Percentiles rank a stretch among this genome's conserved stretches.
phyloP scores from a whole-genome alignment of 2,797 vertebrate genomes.

The Lepilemur ruficaudatus region DNA sequence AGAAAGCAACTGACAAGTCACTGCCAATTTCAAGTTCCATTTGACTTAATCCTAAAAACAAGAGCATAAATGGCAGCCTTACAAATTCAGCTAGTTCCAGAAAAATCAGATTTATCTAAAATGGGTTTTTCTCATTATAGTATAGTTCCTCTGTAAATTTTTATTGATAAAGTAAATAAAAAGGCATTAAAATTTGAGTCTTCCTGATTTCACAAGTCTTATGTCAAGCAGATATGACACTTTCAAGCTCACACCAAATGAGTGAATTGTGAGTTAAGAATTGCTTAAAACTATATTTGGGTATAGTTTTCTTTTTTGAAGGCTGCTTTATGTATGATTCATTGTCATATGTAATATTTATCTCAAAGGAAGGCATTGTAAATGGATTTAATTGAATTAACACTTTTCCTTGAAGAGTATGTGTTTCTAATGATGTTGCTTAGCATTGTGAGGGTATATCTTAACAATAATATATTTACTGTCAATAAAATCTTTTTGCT shows the following conservation, averaged over 20 bases:
- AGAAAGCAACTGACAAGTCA: background rate
- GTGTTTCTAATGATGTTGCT: background rate
- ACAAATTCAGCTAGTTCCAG: background rate
- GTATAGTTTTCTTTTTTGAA: background rate
- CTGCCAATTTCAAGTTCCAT: slow-evolving; percentile 24
- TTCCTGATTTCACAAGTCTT: slow-evolving; percentile 26
- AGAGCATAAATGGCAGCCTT: background rate
- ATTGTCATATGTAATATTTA: background rate
- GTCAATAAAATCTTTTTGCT: slow-evolving; percentile 20
- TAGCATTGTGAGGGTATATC: background rate
- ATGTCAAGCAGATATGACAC: background rate
- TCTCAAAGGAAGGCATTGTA: background rate
- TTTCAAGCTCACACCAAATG: background rate
- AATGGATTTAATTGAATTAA: slow-evolving; percentile 24
- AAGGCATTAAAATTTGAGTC: background rate
- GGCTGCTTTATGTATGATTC: background rate
- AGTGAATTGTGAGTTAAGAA: background rate
- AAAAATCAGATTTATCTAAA: slow-evolving; percentile 6
- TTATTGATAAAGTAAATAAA: slow-evolving; percentile 18
- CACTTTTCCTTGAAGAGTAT: background rate
- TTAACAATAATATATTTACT: background rate
- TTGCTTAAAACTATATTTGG: background rate
- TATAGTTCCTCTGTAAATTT: slow-evolving; percentile 29
- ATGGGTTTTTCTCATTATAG: background rate
- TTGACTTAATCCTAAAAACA: slow-evolving; percentile 34